Conservation (phyloP, 2,888 invertebrate species). For the Philaethria dido region DNA sequence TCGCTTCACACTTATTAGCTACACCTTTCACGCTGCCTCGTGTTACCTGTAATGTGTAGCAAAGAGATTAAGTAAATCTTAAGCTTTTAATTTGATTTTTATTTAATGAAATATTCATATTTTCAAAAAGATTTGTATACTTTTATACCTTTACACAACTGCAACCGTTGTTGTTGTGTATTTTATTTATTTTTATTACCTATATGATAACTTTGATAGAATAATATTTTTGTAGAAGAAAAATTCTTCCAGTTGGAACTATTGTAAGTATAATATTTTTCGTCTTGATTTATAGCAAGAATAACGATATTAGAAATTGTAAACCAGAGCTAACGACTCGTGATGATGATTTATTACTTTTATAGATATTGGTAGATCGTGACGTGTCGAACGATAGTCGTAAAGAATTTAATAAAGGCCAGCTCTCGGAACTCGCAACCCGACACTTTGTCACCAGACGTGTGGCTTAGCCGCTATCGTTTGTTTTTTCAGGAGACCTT, state of each 20-base stretch:
- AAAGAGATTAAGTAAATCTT: slow-evolving; percentile 2
- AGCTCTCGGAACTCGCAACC: slow-evolving; percentile 36
- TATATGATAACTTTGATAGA: background rate
- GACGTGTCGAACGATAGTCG: slow-evolving; percentile 43
- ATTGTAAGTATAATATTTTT: slow-evolving; percentile 6
- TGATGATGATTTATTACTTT: slow-evolving; percentile 45
- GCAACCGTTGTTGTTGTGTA: too few species aligned
- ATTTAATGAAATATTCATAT: background rate
- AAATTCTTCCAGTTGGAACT: background rate
- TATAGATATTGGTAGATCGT: slow-evolving; percentile 42
- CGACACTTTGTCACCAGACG: slow-evolving; percentile 36
- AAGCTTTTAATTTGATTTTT: slow-evolving; percentile 8
- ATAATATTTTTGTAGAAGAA: background rate
- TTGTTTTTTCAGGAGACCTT: slow-evolving; percentile 77
- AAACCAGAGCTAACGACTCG: slow-evolving; percentile 34
- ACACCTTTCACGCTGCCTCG: slow-evolving; percentile 32
- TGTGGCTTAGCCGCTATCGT: slow-evolving; percentile 41
- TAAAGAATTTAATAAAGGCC: slow-evolving; percentile 48
- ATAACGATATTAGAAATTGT: slow-evolving; percentile 28
- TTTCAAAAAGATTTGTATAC: background rate
- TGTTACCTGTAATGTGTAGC: slow-evolving; percentile 27
- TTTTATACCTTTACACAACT: background rate
- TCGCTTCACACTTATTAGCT: slow-evolving; percentile 44
- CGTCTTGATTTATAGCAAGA: slow-evolving; percentile 23
- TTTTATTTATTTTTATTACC: too few species aligned